phyloP scores from a whole-genome alignment of 2,797 vertebrate species.

The Tragopan temminckii region DNA sequence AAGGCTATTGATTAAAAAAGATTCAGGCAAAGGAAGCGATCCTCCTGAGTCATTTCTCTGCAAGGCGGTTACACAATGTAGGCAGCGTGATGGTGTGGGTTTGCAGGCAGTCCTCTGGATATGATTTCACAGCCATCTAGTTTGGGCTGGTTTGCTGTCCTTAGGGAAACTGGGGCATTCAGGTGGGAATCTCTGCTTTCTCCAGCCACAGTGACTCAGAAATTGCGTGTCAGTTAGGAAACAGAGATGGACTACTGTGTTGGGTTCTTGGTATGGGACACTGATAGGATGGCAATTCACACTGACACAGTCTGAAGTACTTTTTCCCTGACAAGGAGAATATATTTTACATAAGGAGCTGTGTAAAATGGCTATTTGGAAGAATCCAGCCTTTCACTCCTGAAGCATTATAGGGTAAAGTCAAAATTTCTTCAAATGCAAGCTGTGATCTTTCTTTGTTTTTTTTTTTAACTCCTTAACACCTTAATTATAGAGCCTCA shows the following conservation, averaged over 20 bases:
- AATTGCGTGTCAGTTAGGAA: background rate
- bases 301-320: background rate
- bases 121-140: conserved; percentile 6
- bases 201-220: background rate
- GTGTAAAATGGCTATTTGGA: background rate
- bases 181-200: background rate
- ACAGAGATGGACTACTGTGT: background rate
- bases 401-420: background rate
- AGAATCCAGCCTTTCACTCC: background rate
- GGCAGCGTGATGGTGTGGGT: rapidly evolving
- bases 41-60: conserved; percentile 69
- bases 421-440: background rate
- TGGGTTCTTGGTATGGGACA: background rate
- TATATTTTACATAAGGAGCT: background rate
- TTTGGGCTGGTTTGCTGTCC: background rate
- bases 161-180: background rate
- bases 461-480: background rate
- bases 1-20: conserved; percentile 73
- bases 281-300: background rate
- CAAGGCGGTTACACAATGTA: conserved; percentile 36
- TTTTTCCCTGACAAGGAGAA: background rate
- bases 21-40: conserved; percentile 62
- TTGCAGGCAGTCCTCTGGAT: conserved; percentile 5
- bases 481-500: background rate
- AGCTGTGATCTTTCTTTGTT: background rate